These are phyloP conservation scores for Sialis lutaria DNA, from an alignment of 2,888 invertebrate genomes.

Conservation along the genomic window DNA sequence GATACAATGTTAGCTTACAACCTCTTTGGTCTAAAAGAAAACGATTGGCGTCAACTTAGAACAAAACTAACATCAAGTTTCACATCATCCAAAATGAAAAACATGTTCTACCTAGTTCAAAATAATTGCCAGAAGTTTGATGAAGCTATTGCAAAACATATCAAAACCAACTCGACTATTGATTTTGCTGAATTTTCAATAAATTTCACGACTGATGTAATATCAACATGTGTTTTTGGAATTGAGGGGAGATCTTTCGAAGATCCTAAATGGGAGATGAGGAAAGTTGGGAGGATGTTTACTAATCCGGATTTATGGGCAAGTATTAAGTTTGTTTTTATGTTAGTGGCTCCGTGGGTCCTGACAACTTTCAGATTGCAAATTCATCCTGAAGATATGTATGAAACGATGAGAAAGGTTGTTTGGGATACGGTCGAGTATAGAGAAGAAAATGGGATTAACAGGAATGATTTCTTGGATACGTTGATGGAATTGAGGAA, in stretches of 20 bases:
- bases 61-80: constrained; percentile 33
- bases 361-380: constrained; percentile 19
- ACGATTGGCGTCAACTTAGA: constrained; percentile 33
- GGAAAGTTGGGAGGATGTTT: constrained; percentile 20
- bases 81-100: constrained; percentile 33
- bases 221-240: constrained; percentile 28
- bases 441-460: constrained; percentile 15
- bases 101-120: constrained; percentile 29
- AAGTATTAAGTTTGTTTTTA: constrained; percentile 17
- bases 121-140: constrained; percentile 20
- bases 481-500: constrained; percentile 20
- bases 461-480: constrained; percentile 28
- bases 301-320: constrained; percentile 17
- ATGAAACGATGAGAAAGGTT: constrained; percentile 18
- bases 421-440: constrained; percentile 19
- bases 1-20: constrained; percentile 24
- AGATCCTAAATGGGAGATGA: constrained; percentile 21
- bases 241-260: constrained; percentile 23
- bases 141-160: constrained; percentile 14
- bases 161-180: constrained; percentile 8
- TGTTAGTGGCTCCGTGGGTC: constrained; percentile 19
- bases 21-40: constrained; percentile 27
- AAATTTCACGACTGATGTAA: constrained; percentile 27
- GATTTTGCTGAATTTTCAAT: constrained; percentile 20
- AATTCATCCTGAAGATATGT: constrained; percentile 17